Base-by-base conservation (phyloP, 2,888 invertebrate genomes). In the Lordiphosa andalusiaca region DNA sequence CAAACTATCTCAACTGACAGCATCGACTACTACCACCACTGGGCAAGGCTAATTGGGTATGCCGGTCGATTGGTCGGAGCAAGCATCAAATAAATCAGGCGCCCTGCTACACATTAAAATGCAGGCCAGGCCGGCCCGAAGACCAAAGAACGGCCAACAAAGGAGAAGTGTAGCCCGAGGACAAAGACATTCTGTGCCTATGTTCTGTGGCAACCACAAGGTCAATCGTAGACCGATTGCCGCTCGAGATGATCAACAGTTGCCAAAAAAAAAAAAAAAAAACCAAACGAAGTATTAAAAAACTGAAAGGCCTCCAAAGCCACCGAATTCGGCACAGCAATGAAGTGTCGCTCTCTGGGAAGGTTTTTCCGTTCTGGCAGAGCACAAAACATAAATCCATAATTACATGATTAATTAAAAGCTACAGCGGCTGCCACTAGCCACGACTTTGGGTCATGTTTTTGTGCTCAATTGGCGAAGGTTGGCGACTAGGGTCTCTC, bases 331-430 rank as follows among this genome's bases (percentile, higher is more conserved):
- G 42, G 30, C 30, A 44, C 42, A 40, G 53, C 48, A 59, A 46
- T 48, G n/a, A 56, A 57, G 59, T 67, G 61, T 70, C 67, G 53
- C 9, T 30, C 37, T 58, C 47, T 37, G 37, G 46, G 35, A 56
- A 62, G 49, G 58, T 57, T 74, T 69, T 67, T 69, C 47, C 56
- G 61, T 76, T 73, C 57, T 68, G 48, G 38, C 58, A 41, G 30
- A 30, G 50, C 48, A 36, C 5, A 3, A 25, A 38, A 47, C 42
- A 67, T 49, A 58, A 71, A 58, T 73, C 63, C 65, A 61, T 81
- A 77, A 81, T 76, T 81, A 74, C 72, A 68, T 70, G 56, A 81
- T 58, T 77, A 65, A 66, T 66, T 65, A 66, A 66, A 59, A 35
- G 60, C 40, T 49, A 46, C 41, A 37, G 39, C 21, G 19, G 19